phyloP scores from a whole-genome alignment of 2,888 invertebrate genomes.

The Dilophus febrilis region DNA sequence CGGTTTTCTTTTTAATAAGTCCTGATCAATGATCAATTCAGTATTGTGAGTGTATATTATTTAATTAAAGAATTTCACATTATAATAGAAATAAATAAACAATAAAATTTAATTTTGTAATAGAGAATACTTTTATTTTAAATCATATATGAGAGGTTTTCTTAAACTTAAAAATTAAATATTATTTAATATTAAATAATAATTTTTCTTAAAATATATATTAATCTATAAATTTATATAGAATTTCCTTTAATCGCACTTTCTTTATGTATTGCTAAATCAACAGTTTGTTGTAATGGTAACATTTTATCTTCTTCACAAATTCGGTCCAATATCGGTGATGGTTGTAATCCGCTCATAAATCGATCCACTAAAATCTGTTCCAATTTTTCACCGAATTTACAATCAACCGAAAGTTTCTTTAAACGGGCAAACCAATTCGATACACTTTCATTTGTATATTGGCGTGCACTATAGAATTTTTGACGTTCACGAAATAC shows the following conservation, averaged over 20 bases:
- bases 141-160: too few species aligned
- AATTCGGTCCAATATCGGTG: conserved; percentile 5
- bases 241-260: neutral
- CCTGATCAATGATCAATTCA: too few species aligned
- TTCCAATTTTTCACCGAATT: conserved; percentile 9
- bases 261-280: conserved; percentile 5
- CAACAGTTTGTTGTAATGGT: conserved; percentile 4
- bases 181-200: too few species aligned
- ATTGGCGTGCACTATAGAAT: conserved; percentile 13
- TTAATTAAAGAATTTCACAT: too few species aligned
- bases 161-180: too few species aligned
- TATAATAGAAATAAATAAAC: too few species aligned
- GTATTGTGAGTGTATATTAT: too few species aligned
- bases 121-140: too few species aligned
- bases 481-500: conserved; percentile 10
- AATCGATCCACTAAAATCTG: conserved; percentile 6
- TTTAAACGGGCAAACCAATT: conserved; percentile 12
- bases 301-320: conserved; percentile 7
- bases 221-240: too few species aligned
- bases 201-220: too few species aligned
- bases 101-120: too few species aligned
- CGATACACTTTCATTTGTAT: conserved; percentile 8
- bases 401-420: conserved; percentile 12
- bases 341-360: conserved; percentile 3
- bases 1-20: too few species aligned